Evolutionary conservation across 1,140 invertebrate genomes (phyloP).

Genomic region (Vollenhovia emeryi): DNA sequence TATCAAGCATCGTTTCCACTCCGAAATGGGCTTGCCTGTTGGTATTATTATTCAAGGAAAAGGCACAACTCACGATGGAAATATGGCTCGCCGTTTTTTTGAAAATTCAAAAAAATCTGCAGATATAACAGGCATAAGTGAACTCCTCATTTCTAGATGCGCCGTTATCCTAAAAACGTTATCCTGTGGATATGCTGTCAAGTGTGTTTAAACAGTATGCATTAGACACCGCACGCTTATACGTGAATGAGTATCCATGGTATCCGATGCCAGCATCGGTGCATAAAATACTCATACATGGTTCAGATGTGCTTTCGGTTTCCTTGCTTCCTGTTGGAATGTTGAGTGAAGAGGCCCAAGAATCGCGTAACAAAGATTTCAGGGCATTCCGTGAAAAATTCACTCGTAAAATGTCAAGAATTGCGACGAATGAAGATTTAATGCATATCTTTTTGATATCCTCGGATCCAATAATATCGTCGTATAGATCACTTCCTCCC

Average conservation of each 20-base stretch:
- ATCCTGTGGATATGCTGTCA: constrained; percentile 2
- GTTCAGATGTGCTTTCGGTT: not conserved
- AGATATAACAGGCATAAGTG: not conserved
- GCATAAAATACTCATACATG: not conserved
- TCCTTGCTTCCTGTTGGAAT: not conserved
- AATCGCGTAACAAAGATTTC: not conserved
- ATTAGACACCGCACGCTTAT: not conserved
- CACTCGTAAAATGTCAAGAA: not conserved
- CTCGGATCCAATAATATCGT: not conserved
- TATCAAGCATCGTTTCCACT: constrained; percentile 7
- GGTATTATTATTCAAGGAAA: not conserved
- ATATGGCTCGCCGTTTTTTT: not conserved
- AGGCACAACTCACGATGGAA: not conserved
- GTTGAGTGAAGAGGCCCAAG: not conserved
- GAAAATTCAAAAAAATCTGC: not conserved
- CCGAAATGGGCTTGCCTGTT: not conserved
- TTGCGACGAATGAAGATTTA: constrained; percentile 6
- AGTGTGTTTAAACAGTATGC: not conserved
- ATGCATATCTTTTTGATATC: constrained; percentile 6
- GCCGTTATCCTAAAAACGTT: not conserved
- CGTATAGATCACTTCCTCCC: not conserved
- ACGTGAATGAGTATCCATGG: not conserved
- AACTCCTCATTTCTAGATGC: not conserved
- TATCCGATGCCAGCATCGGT: not conserved
- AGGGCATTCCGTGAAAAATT: constrained; percentile 2